Conservation (phyloP, 2,113 vertebrate genomes). For the Hippopotamus amphibius region DNA sequence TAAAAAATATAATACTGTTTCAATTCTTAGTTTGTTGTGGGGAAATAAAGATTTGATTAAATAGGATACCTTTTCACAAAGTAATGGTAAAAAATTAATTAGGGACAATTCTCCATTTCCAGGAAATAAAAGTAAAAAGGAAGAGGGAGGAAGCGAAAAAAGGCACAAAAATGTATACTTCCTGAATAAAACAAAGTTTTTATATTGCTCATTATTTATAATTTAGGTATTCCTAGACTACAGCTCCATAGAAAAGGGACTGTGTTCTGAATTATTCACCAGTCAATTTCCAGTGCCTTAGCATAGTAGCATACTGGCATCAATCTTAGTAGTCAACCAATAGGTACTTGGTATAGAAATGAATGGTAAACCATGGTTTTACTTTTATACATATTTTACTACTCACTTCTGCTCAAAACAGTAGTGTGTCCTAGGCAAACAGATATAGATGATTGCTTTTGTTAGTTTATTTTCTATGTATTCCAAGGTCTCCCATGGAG, state of each 20-base stretch:
- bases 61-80: neutral
- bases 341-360: neutral
- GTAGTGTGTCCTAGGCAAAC: neutral
- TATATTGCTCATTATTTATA: neutral
- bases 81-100: neutral
- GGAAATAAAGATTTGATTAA: conserved; percentile 56
- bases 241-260: neutral
- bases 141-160: neutral
- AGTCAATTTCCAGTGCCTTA: neutral
- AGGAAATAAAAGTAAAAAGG: neutral
- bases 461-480: conserved; percentile 1
- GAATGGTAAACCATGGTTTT: neutral
- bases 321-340: neutral
- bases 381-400: neutral
- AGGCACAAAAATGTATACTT: neutral
- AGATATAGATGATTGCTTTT: neutral
- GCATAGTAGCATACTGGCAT: neutral
- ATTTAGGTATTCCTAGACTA: neutral
- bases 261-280: neutral
- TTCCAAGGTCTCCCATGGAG: no score
- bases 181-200: neutral
- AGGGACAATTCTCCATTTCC: neutral
- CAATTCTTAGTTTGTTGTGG: neutral
- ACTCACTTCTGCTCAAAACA: neutral
- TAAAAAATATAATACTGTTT: no score